Evolutionary conservation across 2,113 vertebrate species (phyloP), one percentile per base, ranked within the genome.

Genomic region (Alethe diademata): DNA sequence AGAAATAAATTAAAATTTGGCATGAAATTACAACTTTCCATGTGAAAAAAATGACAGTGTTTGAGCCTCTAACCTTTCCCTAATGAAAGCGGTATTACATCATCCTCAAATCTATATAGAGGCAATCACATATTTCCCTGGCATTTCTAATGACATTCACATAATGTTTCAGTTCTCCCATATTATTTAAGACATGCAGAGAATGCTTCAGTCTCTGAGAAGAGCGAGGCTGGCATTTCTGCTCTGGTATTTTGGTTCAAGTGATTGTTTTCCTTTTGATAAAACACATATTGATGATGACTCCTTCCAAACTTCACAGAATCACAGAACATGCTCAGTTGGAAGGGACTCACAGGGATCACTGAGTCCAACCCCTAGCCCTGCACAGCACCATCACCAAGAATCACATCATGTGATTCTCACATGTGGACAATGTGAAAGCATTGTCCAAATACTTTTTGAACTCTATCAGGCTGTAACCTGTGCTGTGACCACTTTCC

Each of bases 1-100:
- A 89, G 66, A 92, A 92, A 88, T 40, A 94, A 74, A 73, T 71
- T 67, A 82, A 72, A 87, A 92, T 51, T 70, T 87, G 65, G 83
- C 50, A 82, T 19, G 42, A 91, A 86, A 82, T 85, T 65, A 78
- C 38, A 91, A 42, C 19, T 89, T 92, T 38, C 16, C 1, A 2
- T 7, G 9, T 48, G 71, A 26, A 71, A 73, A 71, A 54, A 4
- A 42, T 51, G 20, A 72, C 40, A 75, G 40, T 38, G 24, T 57
- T 83, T 74, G 25, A 89, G 61, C n/a, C 31, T 80, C 42, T 75
- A 86, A n/a, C 53, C 58, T 73, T 85, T 76, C 29, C 42, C 45
- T 78, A 90, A 80, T 80, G 53, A 88, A 91, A 94, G 33, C 33
- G 73, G 24, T 43, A 62, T 92, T 85, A 69, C 28, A 81, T 51